Evolutionary conservation across 1,140 invertebrate species (phyloP), one percentile per base, ranked within the genome.

Genomic region (Aphis craccivora): DNA sequence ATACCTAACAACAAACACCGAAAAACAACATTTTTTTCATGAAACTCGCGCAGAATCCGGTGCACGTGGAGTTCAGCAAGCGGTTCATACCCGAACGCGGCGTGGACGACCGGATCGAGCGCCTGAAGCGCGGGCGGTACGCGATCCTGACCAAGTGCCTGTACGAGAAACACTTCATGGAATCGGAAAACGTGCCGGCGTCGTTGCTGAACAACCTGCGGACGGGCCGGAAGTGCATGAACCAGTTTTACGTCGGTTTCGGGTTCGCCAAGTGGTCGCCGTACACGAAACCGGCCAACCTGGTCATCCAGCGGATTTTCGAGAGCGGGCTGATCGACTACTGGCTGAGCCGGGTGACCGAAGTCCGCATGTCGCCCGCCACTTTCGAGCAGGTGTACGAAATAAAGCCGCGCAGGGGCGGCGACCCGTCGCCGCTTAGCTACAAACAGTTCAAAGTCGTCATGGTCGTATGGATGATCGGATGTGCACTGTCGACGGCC

Each of bases 301-400:
- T 90, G 40, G 90, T 93, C 37, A 60, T 94, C 20, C 35, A 53
- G 30, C 83, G 55, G 9, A 45, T 94, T 3, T 86, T 92, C 25
- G 94, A 93, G 84, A 90, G 90, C 35, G 94, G 93, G 35, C 89
- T 94, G 2, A 93, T 93, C 30, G 86, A 90, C 25, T 94, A 94
- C 37, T 94, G 93, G 93, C 45, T 94, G 8, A 76, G 88, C 43
- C 37, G 93, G 7, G 43, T 94, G 35, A 89, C 91, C n/a, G 93
- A 93, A 7, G 88, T 37, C 20, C 84, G 45, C 55, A 76, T 94
- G 14, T 48, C 90, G 6, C 43, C 90, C 2, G 55, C 93, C n/a
- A 90, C 94, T 30, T 94, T 94, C 55, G 40, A 81, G 6, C 67
- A 83, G 25, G 93, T 93, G n/a, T 94, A 93, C 89, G 94, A 94